phyloP scores from a whole-genome alignment of 2,113 vertebrate genomes.

The Misgurnus anguillicaudatus region DNA sequence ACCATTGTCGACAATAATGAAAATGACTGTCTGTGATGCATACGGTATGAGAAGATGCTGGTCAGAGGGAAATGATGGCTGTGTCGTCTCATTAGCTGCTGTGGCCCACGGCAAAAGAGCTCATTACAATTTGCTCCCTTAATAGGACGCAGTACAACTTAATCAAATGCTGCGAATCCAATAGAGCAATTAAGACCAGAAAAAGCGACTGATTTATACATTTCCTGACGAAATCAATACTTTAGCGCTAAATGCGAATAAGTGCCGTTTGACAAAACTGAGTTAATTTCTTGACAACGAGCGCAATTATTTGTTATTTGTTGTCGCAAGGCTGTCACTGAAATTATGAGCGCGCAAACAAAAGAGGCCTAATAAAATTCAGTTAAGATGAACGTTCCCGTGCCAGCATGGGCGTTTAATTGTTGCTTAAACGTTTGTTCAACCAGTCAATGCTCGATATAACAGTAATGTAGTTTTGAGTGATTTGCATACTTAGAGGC shows the following conservation, averaged over 20 bases:
- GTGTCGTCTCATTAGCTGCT: conserved; percentile 44
- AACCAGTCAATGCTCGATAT: conserved; percentile 17
- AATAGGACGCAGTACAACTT: conserved; percentile 45
- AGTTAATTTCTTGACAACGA: conserved; percentile 21
- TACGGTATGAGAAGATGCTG: conserved; percentile 32
- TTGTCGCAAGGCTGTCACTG: conserved; percentile 27
- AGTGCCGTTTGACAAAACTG: conserved; percentile 29
- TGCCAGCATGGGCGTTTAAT: conserved; percentile 6
- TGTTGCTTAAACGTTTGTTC: conserved; percentile 7
- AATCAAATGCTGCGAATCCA: conserved; percentile 51
- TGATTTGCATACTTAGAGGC: conserved; percentile 16
- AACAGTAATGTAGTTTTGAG: conserved; percentile 7
- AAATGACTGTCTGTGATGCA: conserved; percentile 30
- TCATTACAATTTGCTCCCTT: conserved; percentile 47
- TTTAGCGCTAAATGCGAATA: conserved; percentile 35
- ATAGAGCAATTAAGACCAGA: conserved; percentile 43
- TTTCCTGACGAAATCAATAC: conserved; percentile 48
- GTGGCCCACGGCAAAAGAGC: conserved; percentile 33
- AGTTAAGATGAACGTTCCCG: neutral
- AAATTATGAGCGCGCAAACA: conserved; percentile 28
- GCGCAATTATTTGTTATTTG: conserved; percentile 3
- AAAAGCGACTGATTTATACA: conserved; percentile 47
- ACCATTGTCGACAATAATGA: conserved; percentile 32
- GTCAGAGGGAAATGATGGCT: conserved; percentile 38
- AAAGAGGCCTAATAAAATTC: conserved; percentile 33